Evolutionary conservation across 2,113 vertebrate genomes (phyloP).

Genomic region (Trachemys scripta): DNA sequence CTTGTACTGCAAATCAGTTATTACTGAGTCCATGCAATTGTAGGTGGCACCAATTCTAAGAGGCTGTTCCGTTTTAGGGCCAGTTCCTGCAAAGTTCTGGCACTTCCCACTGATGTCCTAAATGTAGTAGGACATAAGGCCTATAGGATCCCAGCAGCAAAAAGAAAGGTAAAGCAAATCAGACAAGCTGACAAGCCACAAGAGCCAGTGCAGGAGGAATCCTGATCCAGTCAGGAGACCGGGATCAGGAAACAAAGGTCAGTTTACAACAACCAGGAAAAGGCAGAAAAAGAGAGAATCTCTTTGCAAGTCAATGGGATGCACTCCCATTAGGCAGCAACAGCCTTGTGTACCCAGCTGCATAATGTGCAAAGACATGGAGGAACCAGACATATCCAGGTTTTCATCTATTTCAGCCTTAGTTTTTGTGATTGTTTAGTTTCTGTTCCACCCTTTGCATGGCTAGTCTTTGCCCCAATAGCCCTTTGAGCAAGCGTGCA

Average conservation of each 20-base stretch:
- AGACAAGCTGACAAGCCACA: background rate
- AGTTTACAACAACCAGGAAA: background rate
- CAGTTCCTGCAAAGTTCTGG: background rate
- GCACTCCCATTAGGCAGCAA: background rate
- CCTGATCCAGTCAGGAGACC: background rate
- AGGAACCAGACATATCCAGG: background rate
- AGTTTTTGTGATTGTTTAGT: background rate
- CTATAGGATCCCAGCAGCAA: background rate
- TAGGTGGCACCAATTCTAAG: background rate
- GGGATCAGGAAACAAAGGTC: background rate
- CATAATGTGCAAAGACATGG: background rate
- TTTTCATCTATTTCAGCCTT: background rate
- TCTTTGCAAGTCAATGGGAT: background rate
- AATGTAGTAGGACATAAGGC: background rate
- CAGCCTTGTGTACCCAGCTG: background rate
- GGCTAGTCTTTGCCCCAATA: background rate
- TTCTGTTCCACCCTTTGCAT: background rate
- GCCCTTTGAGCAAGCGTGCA: background rate
- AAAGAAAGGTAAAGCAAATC: background rate
- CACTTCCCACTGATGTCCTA: background rate
- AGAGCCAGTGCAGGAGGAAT: fast-evolving
- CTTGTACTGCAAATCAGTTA: background rate
- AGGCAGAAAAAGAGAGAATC: background rate
- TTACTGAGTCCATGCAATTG: background rate
- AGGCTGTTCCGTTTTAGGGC: background rate